A percentile compares a stretch with the other conserved stretches of the same genome.
These are phyloP conservation scores for Capreolus pygargus DNA, from an alignment of 2,113 vertebrate species.

Conservation along the genomic window DNA sequence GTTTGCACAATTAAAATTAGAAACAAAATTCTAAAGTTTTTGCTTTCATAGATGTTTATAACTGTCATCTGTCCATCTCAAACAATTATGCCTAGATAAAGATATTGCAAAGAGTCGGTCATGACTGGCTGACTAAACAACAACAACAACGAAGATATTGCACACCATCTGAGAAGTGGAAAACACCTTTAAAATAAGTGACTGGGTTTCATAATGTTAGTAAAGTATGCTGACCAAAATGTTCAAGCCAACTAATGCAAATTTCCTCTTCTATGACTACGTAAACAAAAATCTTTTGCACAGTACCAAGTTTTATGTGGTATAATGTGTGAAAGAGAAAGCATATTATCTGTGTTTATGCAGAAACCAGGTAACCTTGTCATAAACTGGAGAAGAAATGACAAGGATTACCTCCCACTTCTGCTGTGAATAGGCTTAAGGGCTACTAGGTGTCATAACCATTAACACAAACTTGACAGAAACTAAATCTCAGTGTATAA, in stretches of 20 bases:
- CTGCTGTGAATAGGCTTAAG: not conserved
- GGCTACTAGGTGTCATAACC: not conserved
- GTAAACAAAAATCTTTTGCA: conserved; percentile 13
- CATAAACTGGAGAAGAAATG: conserved; percentile 4
- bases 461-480: not conserved
- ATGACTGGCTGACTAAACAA: not conserved
- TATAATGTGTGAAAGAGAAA: not conserved
- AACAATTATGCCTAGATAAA: not conserved
- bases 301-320: not conserved
- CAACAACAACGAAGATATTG: not conserved
- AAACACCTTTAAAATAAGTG: not conserved
- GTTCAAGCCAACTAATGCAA: not conserved
- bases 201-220: not conserved
- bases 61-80: not conserved
- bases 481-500: conserved; percentile 16
- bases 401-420: not conserved
- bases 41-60: not conserved
- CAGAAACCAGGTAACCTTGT: not conserved
- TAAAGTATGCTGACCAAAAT: conserved; percentile 25
- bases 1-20: not conserved
- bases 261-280: conserved; percentile 42
- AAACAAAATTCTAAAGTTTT: not conserved
- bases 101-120: not conserved
- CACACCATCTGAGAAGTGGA: not conserved
- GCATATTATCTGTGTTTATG: accelerated